These are phyloP conservation scores for Antennarius maculatus DNA, from an alignment of 2,797 vertebrate species.

Conservation along the genomic window DNA sequence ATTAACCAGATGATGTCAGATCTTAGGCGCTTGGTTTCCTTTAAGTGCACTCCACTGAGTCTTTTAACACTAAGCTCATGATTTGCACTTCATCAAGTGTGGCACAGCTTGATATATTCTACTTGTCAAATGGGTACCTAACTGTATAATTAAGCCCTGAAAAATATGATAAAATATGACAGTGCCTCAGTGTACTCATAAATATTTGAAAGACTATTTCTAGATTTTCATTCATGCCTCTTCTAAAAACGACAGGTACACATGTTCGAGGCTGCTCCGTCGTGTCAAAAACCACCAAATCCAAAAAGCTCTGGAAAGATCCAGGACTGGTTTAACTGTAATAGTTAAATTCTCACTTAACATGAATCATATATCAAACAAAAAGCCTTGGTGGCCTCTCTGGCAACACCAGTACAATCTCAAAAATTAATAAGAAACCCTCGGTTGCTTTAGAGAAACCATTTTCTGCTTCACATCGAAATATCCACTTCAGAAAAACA, in stretches of 20 bases:
- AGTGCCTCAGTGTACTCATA: slow-evolving; percentile 20
- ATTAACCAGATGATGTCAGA: slow-evolving; percentile 41
- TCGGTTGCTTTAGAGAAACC: slow-evolving; percentile 38
- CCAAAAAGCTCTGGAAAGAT: slow-evolving; percentile 35
- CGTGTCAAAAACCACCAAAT: slow-evolving; percentile 14
- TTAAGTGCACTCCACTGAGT: slow-evolving; percentile 25
- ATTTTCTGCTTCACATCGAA: slow-evolving; percentile 39
- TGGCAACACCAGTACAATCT: slow-evolving; percentile 39
- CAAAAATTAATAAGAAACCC: slow-evolving; percentile 70
- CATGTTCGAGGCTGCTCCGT: slow-evolving; percentile 12
- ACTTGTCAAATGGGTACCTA: slow-evolving; percentile 33
- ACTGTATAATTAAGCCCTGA: slow-evolving; percentile 45
- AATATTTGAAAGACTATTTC: slow-evolving; percentile 39
- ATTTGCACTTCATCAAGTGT: slow-evolving; percentile 36
- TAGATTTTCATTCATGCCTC: slow-evolving; percentile 23
- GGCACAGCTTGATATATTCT: slow-evolving; percentile 47
- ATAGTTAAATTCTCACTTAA: slow-evolving; percentile 58
- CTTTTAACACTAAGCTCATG: slow-evolving; percentile 40
- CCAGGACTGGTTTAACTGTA: slow-evolving; percentile 29
- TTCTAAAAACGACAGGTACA: slow-evolving; percentile 42
- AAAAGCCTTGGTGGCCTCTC: slow-evolving; percentile 59
- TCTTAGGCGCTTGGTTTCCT: slow-evolving; percentile 19
- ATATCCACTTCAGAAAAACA: slow-evolving; percentile 59
- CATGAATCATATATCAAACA: slow-evolving; percentile 67
- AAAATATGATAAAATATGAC: slow-evolving; percentile 28